A percentile compares a stretch with the other conserved stretches of the same genome.
Evolutionary conservation across 2,888 invertebrate species (phyloP).

Genomic region (Piscicola geometra): DNA sequence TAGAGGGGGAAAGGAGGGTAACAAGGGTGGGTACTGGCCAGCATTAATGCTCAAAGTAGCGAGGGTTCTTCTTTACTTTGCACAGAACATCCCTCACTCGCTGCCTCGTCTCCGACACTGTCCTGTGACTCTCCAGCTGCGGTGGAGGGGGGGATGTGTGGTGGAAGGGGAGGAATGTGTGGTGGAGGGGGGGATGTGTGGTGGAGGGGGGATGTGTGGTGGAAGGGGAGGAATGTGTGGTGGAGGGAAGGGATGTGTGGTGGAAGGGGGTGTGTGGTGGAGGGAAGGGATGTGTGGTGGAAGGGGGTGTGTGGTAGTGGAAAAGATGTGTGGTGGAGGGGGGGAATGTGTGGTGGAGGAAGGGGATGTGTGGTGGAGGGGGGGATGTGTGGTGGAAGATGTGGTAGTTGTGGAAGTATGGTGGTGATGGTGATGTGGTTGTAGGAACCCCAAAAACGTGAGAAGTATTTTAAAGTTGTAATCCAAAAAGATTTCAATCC

Average conservation of each 20-base stretch:
- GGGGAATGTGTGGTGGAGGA: neutral
- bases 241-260: neutral
- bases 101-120: conserved; percentile 25
- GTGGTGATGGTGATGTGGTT: neutral
- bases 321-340: neutral
- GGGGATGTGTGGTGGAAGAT: neutral
- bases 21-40: no score
- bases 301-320: neutral
- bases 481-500: no score
- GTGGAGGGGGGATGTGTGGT: neutral
- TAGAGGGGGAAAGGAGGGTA: no score
- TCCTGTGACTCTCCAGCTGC: conserved; percentile 7
- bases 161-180: neutral
- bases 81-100: conserved; percentile 30
- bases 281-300: neutral
- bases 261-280: neutral
- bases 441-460: no score
- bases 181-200: neutral
- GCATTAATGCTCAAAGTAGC: conserved; percentile 28
- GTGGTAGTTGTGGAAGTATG: neutral
- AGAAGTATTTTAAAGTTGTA: no score
- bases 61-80: conserved; percentile 32
- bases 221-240: neutral
- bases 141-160: neutral
- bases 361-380: neutral